These are phyloP conservation scores for Camponotus floridanus DNA, from an alignment of 1,140 invertebrate genomes.

Conservation along the genomic window DNA sequence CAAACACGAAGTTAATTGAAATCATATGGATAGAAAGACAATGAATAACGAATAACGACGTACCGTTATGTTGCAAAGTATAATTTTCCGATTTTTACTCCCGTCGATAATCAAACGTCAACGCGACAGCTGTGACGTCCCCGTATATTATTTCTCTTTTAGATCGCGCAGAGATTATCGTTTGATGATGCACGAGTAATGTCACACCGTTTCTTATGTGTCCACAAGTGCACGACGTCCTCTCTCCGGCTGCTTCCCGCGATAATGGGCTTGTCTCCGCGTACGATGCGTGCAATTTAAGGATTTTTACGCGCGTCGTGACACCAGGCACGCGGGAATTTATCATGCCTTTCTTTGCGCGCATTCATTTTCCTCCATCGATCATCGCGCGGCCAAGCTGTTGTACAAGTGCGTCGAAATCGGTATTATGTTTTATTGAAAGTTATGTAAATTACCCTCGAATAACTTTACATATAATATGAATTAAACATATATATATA, in stretches of 20 bases:
- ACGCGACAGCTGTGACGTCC: constrained; percentile 49
- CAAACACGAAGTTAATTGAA: constrained; percentile 42
- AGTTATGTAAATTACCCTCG: neutral
- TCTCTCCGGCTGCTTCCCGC: constrained; percentile 22
- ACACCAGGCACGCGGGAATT: constrained; percentile 4
- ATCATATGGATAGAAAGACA: constrained; percentile 44
- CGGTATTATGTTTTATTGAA: neutral
- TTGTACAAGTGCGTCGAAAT: constrained; percentile 3
- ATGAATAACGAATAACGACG: constrained; percentile 50
- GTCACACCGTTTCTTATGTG: constrained; percentile 51
- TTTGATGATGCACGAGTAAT: constrained; percentile 50
- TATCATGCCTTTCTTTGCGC: neutral
- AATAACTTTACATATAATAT: neutral
- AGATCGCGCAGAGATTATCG: constrained; percentile 60
- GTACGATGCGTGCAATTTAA: constrained; percentile 19
- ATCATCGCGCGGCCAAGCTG: neutral
- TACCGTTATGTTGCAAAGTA: constrained; percentile 41
- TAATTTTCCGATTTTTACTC: constrained; percentile 57
- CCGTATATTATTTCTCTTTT: constrained; percentile 43
- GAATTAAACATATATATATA: neutral
- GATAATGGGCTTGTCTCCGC: neutral
- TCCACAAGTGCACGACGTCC: constrained; percentile 30
- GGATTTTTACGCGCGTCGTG: constrained; percentile 9
- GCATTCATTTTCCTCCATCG: constrained; percentile 18
- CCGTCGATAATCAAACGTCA: constrained; percentile 29